Base-by-base conservation (phyloP, 2,797 vertebrate species). In the Hemitrygon akajei region DNA sequence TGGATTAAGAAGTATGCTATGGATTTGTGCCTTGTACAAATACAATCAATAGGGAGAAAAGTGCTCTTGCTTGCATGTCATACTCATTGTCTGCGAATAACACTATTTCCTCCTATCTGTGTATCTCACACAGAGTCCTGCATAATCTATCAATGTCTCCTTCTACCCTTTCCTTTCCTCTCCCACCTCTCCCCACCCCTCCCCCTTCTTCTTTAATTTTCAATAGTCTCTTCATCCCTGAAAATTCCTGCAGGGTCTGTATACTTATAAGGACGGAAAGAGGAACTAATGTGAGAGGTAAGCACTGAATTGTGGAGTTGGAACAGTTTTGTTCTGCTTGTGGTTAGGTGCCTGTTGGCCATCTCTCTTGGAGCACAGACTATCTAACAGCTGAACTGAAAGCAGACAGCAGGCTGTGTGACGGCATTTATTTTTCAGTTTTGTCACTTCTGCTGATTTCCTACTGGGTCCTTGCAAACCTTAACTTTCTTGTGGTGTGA, bases 391-490 rank as follows among this genome's bases (percentile, higher is more conserved):
- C 11, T 69, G 86, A 89, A 89, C 86, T 89, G 86, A 89, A 69
- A 89, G 60, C 60, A 89, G 86, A 89, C 86, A 69, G 16, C n/a
- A 89, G 63, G n/a, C 63, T 66, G 86, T 69, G n/a, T 37, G 86
- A 69, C 40, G 16, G 86, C 63, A 89, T 69, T 89, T 60, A 47
- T n/a, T 60, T 86, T 86, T 56, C 11, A 9, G 22, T 63, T 22
- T 37, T 69, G 60, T 89, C n/a, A 89, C 63, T 89, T 69, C 69
- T 89, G 86, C 86, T 89, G 86, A 89, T 34, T 89, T 22, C 37
- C n/a, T 63, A 18, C 25, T 69, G 27, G 63, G 86, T 89, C 63
- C 37, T 18, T 89, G 60, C n/a, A 30, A 16, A 89, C 37, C 60
- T 20, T 10, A 89, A 89, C 84, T n/a, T 34, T 77, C 71, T 87